Conservation (phyloP, 2,888 invertebrate species). For the Dioctria linearis region DNA sequence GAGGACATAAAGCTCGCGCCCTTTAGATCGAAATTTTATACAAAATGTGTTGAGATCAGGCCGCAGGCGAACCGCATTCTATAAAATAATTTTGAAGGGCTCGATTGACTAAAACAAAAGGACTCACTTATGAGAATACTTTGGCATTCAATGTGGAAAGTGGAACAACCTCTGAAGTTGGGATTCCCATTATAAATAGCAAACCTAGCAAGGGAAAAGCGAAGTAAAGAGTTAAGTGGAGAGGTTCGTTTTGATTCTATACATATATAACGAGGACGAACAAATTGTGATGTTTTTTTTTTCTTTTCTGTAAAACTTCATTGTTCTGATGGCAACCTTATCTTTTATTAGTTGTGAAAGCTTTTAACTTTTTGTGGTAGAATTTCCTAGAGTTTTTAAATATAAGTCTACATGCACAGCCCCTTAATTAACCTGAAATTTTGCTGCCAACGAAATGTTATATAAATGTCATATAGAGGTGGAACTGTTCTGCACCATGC, state of each 20-base stretch:
- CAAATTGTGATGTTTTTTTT: no score
- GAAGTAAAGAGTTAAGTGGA: neutral
- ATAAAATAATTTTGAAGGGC: slow-evolving; percentile 41
- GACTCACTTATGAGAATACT: slow-evolving; percentile 28
- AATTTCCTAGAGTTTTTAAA: no score
- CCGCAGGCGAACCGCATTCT: slow-evolving; percentile 40
- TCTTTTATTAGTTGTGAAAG: neutral
- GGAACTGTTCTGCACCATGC: no score
- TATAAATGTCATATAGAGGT: no score
- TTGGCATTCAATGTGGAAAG: slow-evolving; percentile 23
- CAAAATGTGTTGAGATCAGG: neutral
- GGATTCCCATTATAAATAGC: neutral
- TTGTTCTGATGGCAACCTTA: neutral
- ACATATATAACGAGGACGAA: neutral
- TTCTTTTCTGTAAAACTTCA: neutral
- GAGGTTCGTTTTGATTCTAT: neutral
- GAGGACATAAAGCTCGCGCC: slow-evolving; percentile 9
- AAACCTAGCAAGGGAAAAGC: neutral
- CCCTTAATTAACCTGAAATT: no score
- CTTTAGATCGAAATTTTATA: slow-evolving; percentile 14
- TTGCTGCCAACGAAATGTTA: no score
- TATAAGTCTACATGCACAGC: no score
- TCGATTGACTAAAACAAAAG: slow-evolving; percentile 49
- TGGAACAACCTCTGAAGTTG: slow-evolving; percentile 26
- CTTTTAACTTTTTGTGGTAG: neutral